These are phyloP conservation scores for Brachionus rubens DNA, from an alignment of 1,140 invertebrate species.

Conservation along the genomic window DNA sequence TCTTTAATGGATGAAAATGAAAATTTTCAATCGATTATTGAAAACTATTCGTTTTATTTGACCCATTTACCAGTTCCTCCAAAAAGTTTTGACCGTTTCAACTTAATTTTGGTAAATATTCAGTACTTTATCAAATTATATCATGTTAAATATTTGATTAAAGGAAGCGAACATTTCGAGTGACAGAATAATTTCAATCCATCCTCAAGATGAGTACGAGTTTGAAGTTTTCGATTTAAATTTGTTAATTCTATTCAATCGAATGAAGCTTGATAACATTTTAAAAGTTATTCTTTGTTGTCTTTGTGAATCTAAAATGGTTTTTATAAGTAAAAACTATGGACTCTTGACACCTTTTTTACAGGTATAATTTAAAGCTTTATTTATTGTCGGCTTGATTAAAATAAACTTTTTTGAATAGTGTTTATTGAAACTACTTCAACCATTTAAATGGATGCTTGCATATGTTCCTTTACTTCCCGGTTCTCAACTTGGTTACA, in stretches of 20 bases:
- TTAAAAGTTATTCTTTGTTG: not conserved
- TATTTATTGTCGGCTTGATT: not conserved
- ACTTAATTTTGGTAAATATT: slow-evolving; percentile 3
- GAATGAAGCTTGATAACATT: not conserved
- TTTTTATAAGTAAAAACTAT: slow-evolving; percentile 19
- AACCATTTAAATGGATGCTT: slow-evolving; percentile 41
- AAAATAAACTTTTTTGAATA: not conserved
- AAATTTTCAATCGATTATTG: not conserved
- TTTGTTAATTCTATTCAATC: not conserved
- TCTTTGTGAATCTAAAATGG: slow-evolving; percentile 12
- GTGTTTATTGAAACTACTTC: slow-evolving; percentile 41
- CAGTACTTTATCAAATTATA: not conserved
- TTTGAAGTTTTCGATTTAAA: slow-evolving; percentile 25
- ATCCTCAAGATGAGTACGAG: slow-evolving; percentile 16
- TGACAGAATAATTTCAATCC: not conserved
- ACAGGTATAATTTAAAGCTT: not conserved
- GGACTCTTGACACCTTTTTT: slow-evolving; percentile 25
- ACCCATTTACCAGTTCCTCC: slow-evolving; percentile 21
- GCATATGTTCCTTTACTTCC: slow-evolving; percentile 39
- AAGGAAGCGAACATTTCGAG: not conserved
- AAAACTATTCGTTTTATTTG: not conserved
- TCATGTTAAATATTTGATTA: not conserved
- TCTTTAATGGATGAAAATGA: not conserved
- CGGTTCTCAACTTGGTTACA: not conserved
- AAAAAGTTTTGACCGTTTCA: not conserved